A percentile compares a stretch with the other conserved stretches of the same genome.
phyloP scores from a whole-genome alignment of 2,113 vertebrate genomes.

The Alosa alosa region DNA sequence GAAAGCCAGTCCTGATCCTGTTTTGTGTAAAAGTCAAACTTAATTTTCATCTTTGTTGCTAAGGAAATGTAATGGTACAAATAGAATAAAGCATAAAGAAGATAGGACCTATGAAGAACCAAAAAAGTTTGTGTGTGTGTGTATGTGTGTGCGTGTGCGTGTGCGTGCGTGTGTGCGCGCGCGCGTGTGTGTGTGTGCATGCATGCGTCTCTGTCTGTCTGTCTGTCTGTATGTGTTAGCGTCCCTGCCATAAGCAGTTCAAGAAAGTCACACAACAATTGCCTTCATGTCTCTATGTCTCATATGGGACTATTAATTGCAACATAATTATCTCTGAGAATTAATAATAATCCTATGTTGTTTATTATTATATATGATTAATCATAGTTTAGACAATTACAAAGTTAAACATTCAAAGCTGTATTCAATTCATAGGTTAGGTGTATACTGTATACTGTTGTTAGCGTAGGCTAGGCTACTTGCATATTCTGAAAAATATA shows the following conservation, averaged over 20 bases:
- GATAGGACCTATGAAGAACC: conserved; percentile 20
- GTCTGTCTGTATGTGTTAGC: not conserved
- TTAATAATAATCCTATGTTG: not conserved
- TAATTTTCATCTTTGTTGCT: conserved; percentile 68
- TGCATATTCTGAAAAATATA: too few relatives aligned
- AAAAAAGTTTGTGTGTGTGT: not conserved
- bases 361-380: not conserved
- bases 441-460: too few relatives aligned
- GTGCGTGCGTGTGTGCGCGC: not conserved
- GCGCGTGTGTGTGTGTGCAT: not conserved
- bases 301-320: not conserved
- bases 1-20: conserved; percentile 70
- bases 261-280: not conserved
- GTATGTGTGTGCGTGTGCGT: not conserved
- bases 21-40: conserved; percentile 74
- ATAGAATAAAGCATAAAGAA: conserved; percentile 32
- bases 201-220: not conserved
- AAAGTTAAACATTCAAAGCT: not conserved
- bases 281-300: not conserved
- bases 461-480: too few relatives aligned
- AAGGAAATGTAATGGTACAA: conserved; percentile 57
- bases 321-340: not conserved
- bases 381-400: not conserved
- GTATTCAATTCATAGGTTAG: not conserved
- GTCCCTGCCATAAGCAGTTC: too few relatives aligned